Evolutionary conservation across 2,888 invertebrate species (phyloP), one percentile per base, ranked within the genome.

Genomic region (Tiliacea citrago): DNA sequence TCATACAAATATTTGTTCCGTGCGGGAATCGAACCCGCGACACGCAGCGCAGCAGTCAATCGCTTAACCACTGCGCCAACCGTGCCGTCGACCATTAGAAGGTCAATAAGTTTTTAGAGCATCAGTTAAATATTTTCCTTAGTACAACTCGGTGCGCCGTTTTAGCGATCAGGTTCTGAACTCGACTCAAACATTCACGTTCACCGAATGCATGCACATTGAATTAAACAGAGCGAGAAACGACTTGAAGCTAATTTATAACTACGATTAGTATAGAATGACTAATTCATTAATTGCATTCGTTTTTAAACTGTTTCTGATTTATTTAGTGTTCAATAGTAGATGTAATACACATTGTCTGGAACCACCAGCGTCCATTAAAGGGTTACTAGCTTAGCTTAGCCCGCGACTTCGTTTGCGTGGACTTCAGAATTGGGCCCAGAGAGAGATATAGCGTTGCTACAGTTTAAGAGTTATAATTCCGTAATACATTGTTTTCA

Each of bases 201-300:
- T 42, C 42, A 66, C 39, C 42, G 57, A 69, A 68, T 79, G 29
- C 29, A 29, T 29, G 73, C 68, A 73, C 73, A 70, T 61, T 73
- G 75, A 80, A 77, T 75, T 85, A 85, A 83, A 69, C 83, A 83
- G 85, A 85, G 75, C 83, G 79, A 71, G 62, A 73, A 75, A 82
- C 70, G 69, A 29, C 45, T 77, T 66, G 16, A n/a, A 42, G 65
- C 18, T 62, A 68, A 79, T 73, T 73, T 75, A 75, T 71, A 47
- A 66, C 61, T 53, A 24, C 55, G 62, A 68, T 58, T 62, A 39
- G 69, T 63, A 39, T 65, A 65, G 51, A 68, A 70, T 73, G 63
- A 68, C 58, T 69, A 63, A 82, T 68, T 42, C 29, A 47, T 57
- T 77, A 60, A 63, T 61, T 74, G 47, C 21, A 65, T 58, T 63